Base-by-base conservation (phyloP, 1,140 invertebrate genomes). In the Macrosteles quadrilineatus region DNA sequence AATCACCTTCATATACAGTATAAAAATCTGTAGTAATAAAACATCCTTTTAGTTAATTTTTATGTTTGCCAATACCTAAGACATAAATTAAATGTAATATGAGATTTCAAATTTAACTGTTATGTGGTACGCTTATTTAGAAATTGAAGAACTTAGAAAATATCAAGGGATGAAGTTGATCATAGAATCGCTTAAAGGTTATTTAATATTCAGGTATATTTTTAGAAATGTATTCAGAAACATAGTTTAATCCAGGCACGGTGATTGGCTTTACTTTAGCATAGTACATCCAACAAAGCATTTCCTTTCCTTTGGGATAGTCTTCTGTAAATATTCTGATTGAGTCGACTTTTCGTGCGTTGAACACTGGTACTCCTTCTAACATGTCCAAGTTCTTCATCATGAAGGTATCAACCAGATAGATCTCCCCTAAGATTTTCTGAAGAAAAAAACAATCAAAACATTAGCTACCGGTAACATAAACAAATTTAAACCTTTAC, bases 341-440 rank as follows among this genome's bases (percentile, higher is more conserved):
- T 1, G 32, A 14, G 23, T 63, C 59, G 27, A 63, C 32, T 63
- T 63, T 63, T 12, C 59, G 29, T 12, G 17, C 29, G n/a, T 63
- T 32, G 9, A 32, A 29, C 17, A 63, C 31, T 32, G 59, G 59
- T 17, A n/a, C n/a, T 31, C 29, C 17, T 17, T 63, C 27, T 17
- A 32, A 9, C 2, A 63, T 6, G 19, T 63, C 59, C 29, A 63
- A 32, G 14, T 30, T 63, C 31, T 27, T 63, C 17, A 63, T 3
- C 59, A 63, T 63, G 31, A 63, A 63, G 3, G 27, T 63, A 19
- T 63, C 59, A 2, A 63, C 59, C 9, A 63, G n/a, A n/a, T 63
- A 63, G n/a, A 63, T 32, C 32, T 63, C 59, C n/a, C 59, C 59
- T 19, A 63, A 63, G 23, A 63, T 63, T 63, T 63, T 63, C 59